A percentile compares a stretch with the other conserved stretches of the same genome.
These are phyloP conservation scores for Ceratina australensis DNA, from an alignment of 1,140 invertebrate species.

Conservation along the genomic window DNA sequence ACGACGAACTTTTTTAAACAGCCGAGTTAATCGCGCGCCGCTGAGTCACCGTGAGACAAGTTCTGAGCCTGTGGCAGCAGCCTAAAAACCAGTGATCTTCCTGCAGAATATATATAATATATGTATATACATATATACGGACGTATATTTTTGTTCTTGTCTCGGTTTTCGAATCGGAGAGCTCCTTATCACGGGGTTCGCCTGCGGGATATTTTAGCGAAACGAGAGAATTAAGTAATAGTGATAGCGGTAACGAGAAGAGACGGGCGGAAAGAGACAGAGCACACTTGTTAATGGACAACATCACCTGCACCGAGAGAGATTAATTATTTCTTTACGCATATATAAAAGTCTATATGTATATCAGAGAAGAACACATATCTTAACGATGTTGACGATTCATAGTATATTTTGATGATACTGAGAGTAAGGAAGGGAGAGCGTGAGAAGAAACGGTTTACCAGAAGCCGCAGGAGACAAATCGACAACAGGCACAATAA, in stretches of 20 bases:
- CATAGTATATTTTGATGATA: constrained; percentile 71
- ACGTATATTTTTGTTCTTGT: constrained; percentile 54
- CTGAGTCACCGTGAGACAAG: constrained; percentile 38
- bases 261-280: neutral
- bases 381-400: constrained; percentile 68
- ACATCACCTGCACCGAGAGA: constrained; percentile 52
- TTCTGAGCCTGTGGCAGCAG: constrained; percentile 57
- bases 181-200: neutral
- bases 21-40: constrained; percentile 34
- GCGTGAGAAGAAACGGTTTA: neutral
- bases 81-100: constrained; percentile 58
- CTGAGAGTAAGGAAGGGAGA: constrained; percentile 12
- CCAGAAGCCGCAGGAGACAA: constrained; percentile 26
- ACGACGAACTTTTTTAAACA: constrained; percentile 44
- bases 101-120: constrained; percentile 27
- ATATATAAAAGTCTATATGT: constrained; percentile 55
- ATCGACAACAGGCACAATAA: constrained; percentile 52
- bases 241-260: neutral
- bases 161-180: neutral
- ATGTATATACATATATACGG: constrained; percentile 34
- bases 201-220: neutral
- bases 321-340: constrained; percentile 29
- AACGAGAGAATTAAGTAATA: neutral
- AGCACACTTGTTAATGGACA: constrained; percentile 61
- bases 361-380: constrained; percentile 57